phyloP scores from a whole-genome alignment of 2,888 invertebrate species.

The Leptinotarsa juncta region DNA sequence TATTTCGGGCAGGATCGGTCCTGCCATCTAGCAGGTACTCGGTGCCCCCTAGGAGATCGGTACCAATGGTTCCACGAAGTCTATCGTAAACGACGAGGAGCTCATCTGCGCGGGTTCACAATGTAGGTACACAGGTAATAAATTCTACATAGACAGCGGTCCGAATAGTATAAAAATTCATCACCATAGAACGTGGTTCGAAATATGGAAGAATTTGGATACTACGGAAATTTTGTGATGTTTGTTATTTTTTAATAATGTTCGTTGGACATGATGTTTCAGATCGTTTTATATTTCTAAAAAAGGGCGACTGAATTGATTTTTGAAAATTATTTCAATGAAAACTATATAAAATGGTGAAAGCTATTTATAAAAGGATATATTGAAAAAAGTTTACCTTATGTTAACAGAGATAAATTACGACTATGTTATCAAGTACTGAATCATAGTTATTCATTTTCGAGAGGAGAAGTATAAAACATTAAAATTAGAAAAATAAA shows the following conservation, averaged over 20 bases:
- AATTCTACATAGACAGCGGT: slow-evolving; percentile 36
- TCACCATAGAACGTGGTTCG: slow-evolving; percentile 3
- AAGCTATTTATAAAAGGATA: too few relatives aligned
- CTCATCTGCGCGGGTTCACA: slow-evolving; percentile 28
- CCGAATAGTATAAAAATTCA: slow-evolving; percentile 23
- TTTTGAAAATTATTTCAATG: too few relatives aligned
- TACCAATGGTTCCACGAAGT: slow-evolving; percentile 61
- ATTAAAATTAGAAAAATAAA: too few relatives aligned
- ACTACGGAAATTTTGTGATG: background rate
- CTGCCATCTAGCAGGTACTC: slow-evolving; percentile 23
- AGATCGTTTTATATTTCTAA: background rate
- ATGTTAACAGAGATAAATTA: too few relatives aligned
- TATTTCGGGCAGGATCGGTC: background rate
- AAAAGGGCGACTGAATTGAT: too few relatives aligned
- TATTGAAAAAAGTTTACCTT: too few relatives aligned
- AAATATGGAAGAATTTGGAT: background rate
- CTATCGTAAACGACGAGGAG: slow-evolving; percentile 57
- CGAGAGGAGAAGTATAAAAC: too few relatives aligned
- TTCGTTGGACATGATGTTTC: slow-evolving; percentile 9
- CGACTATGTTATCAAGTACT: too few relatives aligned
- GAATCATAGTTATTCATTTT: too few relatives aligned
- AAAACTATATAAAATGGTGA: too few relatives aligned
- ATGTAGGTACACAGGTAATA: slow-evolving; percentile 39
- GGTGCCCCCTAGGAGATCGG: slow-evolving; percentile 49
- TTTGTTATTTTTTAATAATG: background rate